Conservation (phyloP, 2,113 vertebrate species). For the Phaethornis superciliosus region DNA sequence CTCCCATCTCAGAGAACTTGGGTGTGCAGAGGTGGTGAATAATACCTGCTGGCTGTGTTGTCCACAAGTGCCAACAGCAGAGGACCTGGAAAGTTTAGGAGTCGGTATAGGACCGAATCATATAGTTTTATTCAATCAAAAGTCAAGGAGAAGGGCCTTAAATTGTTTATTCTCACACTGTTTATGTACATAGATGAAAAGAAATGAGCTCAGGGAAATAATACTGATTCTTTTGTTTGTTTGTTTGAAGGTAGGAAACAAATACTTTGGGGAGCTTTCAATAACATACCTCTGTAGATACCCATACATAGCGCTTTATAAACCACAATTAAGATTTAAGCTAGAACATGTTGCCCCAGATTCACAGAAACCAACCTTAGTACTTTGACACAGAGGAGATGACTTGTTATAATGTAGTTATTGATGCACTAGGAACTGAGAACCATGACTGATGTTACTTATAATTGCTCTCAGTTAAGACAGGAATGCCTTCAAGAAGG, state of each 20-base stretch:
- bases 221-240: neutral
- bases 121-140: neutral
- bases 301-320: neutral
- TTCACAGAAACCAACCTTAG: constrained; percentile 43
- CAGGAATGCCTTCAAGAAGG: neutral
- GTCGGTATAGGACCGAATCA: neutral
- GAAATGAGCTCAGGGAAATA: neutral
- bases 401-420: constrained; percentile 15
- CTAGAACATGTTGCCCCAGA: constrained; percentile 41
- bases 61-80: neutral
- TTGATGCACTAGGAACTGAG: constrained; percentile 21
- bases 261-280: neutral
- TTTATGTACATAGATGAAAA: neutral
- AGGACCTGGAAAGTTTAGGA: neutral
- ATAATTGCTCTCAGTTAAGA: neutral
- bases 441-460: neutral
- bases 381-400: constrained; percentile 43
- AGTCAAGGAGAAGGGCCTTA: neutral
- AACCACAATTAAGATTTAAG: constrained; percentile 42
- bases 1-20: accelerated
- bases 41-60: neutral
- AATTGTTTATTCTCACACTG: neutral
- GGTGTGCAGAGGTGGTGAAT: accelerated
- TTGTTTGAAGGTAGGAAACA: neutral
- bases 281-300: neutral